These are phyloP conservation scores for Anguilla obscura DNA, from an alignment of 2,797 vertebrate genomes.

Conservation along the genomic window DNA sequence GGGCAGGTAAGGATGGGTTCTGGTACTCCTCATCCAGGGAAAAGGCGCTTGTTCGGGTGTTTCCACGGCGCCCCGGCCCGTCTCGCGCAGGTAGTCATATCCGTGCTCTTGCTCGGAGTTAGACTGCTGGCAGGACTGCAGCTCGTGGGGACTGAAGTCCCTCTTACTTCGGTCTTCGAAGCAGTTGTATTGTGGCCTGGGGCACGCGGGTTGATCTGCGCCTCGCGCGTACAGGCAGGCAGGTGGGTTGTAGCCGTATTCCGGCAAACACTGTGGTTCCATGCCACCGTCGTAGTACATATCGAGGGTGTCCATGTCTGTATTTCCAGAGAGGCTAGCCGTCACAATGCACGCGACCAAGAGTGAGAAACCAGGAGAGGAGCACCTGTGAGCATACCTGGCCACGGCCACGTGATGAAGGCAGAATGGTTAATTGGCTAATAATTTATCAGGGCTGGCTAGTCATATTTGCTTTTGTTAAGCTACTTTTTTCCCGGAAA, in stretches of 20 bases:
- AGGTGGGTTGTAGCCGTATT: conserved; percentile 42
- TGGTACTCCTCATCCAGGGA: conserved; percentile 56
- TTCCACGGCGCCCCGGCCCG: neutral
- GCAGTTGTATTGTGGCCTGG: conserved; percentile 35
- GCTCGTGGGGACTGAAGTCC: conserved; percentile 35
- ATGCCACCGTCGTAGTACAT: conserved; percentile 42
- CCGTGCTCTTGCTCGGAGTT: conserved; percentile 18
- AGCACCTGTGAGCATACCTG: conserved; percentile 42
- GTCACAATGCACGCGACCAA: conserved; percentile 18
- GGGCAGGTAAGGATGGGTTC: conserved; percentile 43
- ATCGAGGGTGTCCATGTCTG: conserved; percentile 51
- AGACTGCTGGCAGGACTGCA: conserved; percentile 43
- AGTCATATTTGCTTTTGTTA: conserved; percentile 25
- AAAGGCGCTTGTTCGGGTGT: conserved; percentile 35
- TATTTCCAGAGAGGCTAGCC: neutral
- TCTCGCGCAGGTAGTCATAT: conserved; percentile 30
- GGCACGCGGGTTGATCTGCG: conserved; percentile 33
- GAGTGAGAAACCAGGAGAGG: conserved; percentile 33
- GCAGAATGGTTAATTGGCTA: conserved; percentile 43
- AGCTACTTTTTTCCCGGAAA: neutral
- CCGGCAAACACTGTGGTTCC: conserved; percentile 34
- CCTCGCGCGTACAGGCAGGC: conserved; percentile 45
- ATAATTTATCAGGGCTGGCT: conserved; percentile 43
- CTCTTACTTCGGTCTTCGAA: conserved; percentile 33
- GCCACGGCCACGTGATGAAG: conserved; percentile 44